phyloP scores from a whole-genome alignment of 2,797 vertebrate species.

The Microhierax caerulescens region DNA sequence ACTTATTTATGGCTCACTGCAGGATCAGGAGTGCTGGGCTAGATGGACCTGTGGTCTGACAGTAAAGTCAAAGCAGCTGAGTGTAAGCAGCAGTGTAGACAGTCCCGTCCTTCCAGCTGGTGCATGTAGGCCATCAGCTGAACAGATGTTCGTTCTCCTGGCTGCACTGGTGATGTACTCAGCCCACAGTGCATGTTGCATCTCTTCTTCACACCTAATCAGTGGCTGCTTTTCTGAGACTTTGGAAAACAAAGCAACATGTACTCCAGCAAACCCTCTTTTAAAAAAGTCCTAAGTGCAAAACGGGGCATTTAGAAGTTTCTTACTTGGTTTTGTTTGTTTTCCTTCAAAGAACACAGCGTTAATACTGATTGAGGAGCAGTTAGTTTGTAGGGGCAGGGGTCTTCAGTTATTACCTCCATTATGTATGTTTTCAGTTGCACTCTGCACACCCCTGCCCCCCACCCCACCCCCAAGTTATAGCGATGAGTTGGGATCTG shows the following conservation, averaged over 20 bases:
- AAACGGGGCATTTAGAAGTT: not conserved
- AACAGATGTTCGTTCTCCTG: not conserved
- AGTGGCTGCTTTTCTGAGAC: not conserved
- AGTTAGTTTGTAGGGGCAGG: not conserved
- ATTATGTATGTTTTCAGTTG: not conserved
- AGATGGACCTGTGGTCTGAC: not conserved
- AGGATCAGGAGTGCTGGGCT: not conserved
- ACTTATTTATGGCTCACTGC: not conserved
- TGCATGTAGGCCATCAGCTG: not conserved
- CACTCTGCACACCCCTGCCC: not conserved
- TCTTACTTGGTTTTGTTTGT: not conserved
- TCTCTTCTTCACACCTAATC: not conserved
- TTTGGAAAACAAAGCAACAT: not conserved
- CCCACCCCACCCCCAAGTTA: not conserved
- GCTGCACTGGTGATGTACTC: not conserved
- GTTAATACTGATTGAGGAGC: not conserved
- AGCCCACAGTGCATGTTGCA: not conserved
- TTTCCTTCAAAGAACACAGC: not conserved
- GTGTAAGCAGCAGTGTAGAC: accelerated
- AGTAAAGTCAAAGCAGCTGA: not conserved
- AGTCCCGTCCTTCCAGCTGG: not conserved
- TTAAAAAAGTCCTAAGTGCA: not conserved
- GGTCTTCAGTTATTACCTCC: not conserved
- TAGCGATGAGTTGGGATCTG: not conserved
- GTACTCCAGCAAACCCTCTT: not conserved